These are phyloP conservation scores for Hippoglossus stenolepis DNA, from an alignment of 2,113 vertebrate genomes.

Conservation along the genomic window DNA sequence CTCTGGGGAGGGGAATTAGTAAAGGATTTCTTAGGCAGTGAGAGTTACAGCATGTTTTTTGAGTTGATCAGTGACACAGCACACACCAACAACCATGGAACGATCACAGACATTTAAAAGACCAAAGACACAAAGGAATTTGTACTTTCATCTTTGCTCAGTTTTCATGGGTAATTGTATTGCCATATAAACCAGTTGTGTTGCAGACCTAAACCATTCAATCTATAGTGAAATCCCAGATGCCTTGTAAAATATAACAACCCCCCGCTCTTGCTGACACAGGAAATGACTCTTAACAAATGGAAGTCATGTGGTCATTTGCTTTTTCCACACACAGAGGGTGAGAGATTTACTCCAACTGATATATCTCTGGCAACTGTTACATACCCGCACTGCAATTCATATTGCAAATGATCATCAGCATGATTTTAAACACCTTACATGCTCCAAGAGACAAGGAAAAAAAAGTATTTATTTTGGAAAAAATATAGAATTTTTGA, in stretches of 20 bases:
- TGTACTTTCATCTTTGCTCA: not conserved
- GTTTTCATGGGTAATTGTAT: not conserved
- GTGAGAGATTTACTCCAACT: constrained; percentile 11
- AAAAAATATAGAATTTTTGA: not conserved
- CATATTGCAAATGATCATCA: not conserved
- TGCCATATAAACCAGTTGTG: not conserved
- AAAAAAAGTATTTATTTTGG: not conserved
- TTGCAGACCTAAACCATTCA: constrained; percentile 1
- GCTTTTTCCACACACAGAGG: constrained; percentile 39
- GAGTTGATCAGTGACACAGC: constrained; percentile 30
- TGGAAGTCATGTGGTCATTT: constrained; percentile 42
- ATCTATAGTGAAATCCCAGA: constrained; percentile 39
- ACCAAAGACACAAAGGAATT: not conserved
- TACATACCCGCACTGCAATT: constrained; percentile 1
- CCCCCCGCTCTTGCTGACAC: constrained; percentile 15
- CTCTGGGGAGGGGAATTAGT: constrained; percentile 49
- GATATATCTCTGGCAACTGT: constrained; percentile 13
- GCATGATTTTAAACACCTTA: not conserved
- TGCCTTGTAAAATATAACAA: constrained; percentile 6
- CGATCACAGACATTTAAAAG: not conserved
- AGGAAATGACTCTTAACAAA: constrained; percentile 51
- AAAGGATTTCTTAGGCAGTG: constrained; percentile 55
- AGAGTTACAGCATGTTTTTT: constrained; percentile 44
- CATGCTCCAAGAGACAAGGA: not conserved
- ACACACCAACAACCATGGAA: not conserved